These are phyloP conservation scores for Antigone vipio DNA, from an alignment of 2,113 vertebrate genomes.

Conservation along the genomic window DNA sequence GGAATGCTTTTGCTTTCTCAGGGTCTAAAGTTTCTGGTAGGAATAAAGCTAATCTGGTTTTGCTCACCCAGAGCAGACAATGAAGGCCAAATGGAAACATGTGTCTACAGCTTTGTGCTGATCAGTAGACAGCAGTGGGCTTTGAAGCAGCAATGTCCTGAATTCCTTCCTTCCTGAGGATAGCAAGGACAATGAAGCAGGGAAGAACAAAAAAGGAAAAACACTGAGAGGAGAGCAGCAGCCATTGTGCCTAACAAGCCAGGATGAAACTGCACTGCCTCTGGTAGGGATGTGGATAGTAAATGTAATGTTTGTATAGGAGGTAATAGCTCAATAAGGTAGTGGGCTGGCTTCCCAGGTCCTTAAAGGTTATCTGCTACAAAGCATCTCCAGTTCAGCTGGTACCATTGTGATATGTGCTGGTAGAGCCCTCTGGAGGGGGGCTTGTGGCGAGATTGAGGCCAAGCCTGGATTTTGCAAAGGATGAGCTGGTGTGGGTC, in stretches of 20 bases:
- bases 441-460: not conserved
- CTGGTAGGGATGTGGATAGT: not conserved
- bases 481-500: not conserved
- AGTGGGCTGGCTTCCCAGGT: slow-evolving; percentile 10
- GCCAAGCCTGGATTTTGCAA: not conserved
- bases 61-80: not conserved
- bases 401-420: not conserved
- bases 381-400: not conserved
- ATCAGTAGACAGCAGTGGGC: not conserved
- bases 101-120: not conserved
- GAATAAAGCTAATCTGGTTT: not conserved
- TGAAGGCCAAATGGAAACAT: not conserved
- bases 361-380: not conserved
- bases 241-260: not conserved
- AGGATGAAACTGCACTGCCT: not conserved
- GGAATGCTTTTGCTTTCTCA: not conserved
- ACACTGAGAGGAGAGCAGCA: not conserved
- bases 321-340: slow-evolving; percentile 34
- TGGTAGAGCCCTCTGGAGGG: not conserved
- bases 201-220: not conserved
- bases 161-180: not conserved
- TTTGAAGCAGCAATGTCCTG: not conserved
- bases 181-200: not conserved
- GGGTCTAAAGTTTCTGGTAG: not conserved
- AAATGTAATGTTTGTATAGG: slow-evolving; percentile 28